Conservation (phyloP, 2,888 invertebrate genomes). For the Apodemia mormo region DNA sequence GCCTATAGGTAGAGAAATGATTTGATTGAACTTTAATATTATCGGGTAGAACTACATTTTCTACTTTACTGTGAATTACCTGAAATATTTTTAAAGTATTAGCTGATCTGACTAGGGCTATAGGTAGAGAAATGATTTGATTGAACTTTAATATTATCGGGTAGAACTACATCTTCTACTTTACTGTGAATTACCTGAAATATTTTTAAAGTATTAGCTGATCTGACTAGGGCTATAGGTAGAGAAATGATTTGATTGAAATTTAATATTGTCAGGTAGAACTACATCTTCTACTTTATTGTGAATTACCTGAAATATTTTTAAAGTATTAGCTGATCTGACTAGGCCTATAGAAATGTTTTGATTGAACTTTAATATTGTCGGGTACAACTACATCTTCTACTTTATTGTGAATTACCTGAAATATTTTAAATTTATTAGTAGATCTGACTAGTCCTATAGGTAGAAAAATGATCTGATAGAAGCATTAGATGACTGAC, state of each 20-base stretch:
- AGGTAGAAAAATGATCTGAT: not conserved
- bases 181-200: conserved; percentile 86
- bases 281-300: conserved; percentile 88
- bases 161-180: conserved; percentile 88
- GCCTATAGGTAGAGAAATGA: not conserved
- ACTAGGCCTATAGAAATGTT: not conserved
- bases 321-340: not conserved
- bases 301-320: conserved; percentile 84
- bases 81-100: conserved; percentile 44
- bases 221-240: not conserved
- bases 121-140: not conserved
- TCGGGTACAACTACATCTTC: conserved; percentile 87
- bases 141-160: conserved; percentile 83
- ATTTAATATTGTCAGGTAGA: conserved; percentile 84
- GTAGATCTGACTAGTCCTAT: not conserved
- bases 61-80: conserved; percentile 89
- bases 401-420: conserved; percentile 88
- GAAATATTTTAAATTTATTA: conserved; percentile 28
- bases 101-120: not conserved
- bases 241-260: conserved; percentile 46
- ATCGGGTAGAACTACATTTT: conserved; percentile 86
- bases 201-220: not conserved
- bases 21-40: conserved; percentile 80
- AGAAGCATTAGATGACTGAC: conserved; percentile 46
- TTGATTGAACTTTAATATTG: conserved; percentile 80